phyloP scores from a whole-genome alignment of 2,888 invertebrate genomes.

The Drosophila emarginata region DNA sequence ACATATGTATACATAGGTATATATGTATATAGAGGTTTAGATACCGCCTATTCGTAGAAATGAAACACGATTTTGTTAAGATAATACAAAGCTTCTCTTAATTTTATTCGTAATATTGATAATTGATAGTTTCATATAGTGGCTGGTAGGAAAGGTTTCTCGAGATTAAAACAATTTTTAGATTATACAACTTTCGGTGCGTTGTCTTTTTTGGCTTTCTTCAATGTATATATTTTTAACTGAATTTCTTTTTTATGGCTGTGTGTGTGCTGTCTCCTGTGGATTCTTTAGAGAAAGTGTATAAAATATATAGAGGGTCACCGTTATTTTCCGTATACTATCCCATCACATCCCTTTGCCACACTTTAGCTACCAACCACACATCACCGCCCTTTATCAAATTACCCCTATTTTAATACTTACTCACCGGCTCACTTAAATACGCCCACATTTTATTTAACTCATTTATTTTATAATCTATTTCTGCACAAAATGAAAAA shows the following conservation, averaged over 20 bases:
- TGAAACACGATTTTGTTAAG: too few species aligned
- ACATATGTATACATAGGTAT: too few species aligned
- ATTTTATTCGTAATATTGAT: too few species aligned
- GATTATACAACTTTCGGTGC: too few species aligned
- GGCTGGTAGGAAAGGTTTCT: too few species aligned
- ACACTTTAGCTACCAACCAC: not conserved
- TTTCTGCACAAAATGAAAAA: not conserved
- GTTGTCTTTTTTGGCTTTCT: too few species aligned
- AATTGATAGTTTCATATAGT: too few species aligned
- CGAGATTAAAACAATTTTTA: too few species aligned
- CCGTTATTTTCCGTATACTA: not conserved
- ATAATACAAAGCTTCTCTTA: too few species aligned
- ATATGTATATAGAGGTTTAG: too few species aligned
- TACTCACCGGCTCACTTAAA: not conserved
- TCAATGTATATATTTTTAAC: not conserved
- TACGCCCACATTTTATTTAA: constrained; percentile 2
- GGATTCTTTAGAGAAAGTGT: not conserved
- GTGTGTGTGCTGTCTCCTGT: not conserved
- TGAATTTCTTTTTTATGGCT: not conserved
- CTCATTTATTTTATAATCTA: not conserved
- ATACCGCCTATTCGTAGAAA: too few species aligned
- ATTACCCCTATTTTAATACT: not conserved
- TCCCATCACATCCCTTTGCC: not conserved
- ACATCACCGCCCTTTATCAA: not conserved
- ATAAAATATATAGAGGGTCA: not conserved